Conservation (phyloP, 2,888 invertebrate genomes). For the Bembecia ichneumoniformis region DNA sequence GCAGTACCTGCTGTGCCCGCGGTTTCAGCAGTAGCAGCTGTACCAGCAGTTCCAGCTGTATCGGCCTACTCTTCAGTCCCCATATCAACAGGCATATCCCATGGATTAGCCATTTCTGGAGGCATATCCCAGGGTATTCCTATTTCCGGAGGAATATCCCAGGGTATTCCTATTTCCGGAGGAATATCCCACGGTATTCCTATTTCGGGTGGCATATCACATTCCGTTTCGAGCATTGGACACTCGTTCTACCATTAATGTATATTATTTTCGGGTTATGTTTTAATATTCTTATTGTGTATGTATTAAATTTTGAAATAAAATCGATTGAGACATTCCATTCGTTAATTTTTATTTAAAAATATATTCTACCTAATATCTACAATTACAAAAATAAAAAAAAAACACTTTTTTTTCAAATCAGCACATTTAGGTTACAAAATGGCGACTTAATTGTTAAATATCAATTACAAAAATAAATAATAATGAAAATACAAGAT, state of each 20-base stretch:
- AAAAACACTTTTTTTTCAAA: too few species aligned
- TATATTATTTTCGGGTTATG: neutral
- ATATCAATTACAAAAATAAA: too few species aligned
- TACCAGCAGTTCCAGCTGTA: conserved; percentile 7
- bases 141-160: neutral
- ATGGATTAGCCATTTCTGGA: neutral
- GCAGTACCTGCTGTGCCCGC: conserved; percentile 51
- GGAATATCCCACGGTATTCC: neutral
- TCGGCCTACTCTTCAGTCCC: neutral
- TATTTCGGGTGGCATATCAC: neutral
- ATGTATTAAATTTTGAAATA: conserved; percentile 4
- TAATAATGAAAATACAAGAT: conserved; percentile 1
- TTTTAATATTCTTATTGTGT: neutral
- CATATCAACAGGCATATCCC: neutral
- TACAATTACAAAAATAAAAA: too few species aligned
- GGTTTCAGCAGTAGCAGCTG: conserved; percentile 31
- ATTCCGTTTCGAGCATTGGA: neutral
- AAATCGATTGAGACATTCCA: conserved; percentile 3
- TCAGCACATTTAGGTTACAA: too few species aligned
- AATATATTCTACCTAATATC: too few species aligned
- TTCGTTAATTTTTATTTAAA: neutral
- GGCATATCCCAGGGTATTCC: neutral
- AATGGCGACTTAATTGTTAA: too few species aligned
- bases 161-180: neutral
- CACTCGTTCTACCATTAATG: neutral